phyloP scores from a whole-genome alignment of 1,140 invertebrate genomes.

The Tetramorium simillimum region DNA sequence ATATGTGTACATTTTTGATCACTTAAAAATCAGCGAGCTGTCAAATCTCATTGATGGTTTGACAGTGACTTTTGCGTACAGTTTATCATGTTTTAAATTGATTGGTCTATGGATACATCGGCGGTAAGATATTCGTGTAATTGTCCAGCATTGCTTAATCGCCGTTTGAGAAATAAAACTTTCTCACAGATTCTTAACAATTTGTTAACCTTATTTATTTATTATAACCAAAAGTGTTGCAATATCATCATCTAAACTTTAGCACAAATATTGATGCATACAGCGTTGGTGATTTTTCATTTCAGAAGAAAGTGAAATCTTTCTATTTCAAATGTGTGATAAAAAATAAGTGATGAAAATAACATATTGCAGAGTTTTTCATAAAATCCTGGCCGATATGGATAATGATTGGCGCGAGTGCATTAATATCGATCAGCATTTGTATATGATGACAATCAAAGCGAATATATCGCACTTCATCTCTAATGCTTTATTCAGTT shows the following conservation, averaged over 20 bases:
- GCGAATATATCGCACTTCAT: constrained; percentile 3
- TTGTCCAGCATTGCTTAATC: neutral
- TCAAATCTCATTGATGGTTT: constrained; percentile 38
- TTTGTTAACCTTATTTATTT: neutral
- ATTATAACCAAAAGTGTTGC: neutral
- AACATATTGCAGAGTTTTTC: constrained; percentile 3
- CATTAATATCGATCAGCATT: too few relatives aligned
- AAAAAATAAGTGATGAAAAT: too few relatives aligned
- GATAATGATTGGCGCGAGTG: neutral
- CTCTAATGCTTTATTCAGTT: neutral
- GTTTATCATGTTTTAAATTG: constrained; percentile 14
- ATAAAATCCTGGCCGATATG: neutral
- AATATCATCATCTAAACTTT: neutral
- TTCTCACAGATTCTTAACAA: neutral
- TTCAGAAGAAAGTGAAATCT: neutral
- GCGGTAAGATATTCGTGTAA: constrained; percentile 3
- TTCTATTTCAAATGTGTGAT: too few relatives aligned
- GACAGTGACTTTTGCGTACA: neutral
- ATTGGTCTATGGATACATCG: neutral
- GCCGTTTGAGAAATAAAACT: neutral
- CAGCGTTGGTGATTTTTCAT: neutral
- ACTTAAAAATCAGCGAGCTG: neutral
- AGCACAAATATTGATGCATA: neutral
- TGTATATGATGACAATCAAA: neutral
- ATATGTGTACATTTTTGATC: constrained; percentile 29